phyloP scores from a whole-genome alignment of 1,140 invertebrate species.

The Vanessa atalanta region DNA sequence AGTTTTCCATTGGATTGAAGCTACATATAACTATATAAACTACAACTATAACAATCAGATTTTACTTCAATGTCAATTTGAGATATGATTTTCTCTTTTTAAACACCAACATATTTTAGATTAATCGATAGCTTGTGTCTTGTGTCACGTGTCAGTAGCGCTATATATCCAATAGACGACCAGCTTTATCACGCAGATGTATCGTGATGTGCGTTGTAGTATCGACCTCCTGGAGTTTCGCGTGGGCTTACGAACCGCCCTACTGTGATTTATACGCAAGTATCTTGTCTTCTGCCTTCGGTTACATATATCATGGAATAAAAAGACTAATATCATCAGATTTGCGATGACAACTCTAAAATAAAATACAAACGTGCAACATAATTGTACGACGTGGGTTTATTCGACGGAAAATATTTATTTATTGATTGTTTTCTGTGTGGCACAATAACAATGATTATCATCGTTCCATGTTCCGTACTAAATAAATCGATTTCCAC shows the following conservation, averaged over 20 bases:
- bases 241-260: conserved; percentile 32
- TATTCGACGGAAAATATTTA: neutral
- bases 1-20: neutral
- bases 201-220: conserved; percentile 17
- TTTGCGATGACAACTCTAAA: conserved; percentile 11
- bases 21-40: neutral
- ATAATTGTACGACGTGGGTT: neutral
- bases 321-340: conserved; percentile 17
- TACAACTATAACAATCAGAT: no score
- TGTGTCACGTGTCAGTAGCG: neutral
- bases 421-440: neutral
- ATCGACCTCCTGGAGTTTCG: conserved; percentile 33
- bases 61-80: no score
- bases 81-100: no score
- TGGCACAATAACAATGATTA: no score
- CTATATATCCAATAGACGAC: neutral
- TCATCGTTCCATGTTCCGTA: neutral
- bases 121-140: neutral
- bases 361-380: conserved; percentile 1
- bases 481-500: neutral
- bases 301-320: conserved; percentile 22
- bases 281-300: conserved; percentile 24
- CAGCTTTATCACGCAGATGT: neutral
- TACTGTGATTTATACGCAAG: conserved; percentile 29
- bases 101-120: neutral